Conservation (phyloP, 2,797 vertebrate genomes). For the Neoniphon sammara region DNA sequence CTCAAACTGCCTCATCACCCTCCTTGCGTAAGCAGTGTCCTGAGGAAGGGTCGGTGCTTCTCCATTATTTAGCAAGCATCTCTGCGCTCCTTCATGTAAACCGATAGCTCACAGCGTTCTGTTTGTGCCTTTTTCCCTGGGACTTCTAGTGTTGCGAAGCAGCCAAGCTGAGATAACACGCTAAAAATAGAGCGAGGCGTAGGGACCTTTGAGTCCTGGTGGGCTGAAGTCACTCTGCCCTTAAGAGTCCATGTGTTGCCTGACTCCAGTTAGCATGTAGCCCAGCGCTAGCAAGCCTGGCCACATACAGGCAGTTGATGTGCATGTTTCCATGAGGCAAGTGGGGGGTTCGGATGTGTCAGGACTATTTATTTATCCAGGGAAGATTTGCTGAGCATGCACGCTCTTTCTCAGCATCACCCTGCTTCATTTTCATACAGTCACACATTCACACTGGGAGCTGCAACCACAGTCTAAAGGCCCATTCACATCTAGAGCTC, state of each 20-base stretch:
- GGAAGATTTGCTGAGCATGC: no score
- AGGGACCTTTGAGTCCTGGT: conserved; percentile 37
- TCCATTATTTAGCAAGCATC: conserved; percentile 73
- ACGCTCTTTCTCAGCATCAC: no score
- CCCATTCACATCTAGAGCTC: no score
- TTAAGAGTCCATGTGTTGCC: conserved; percentile 31
- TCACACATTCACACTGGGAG: no score
- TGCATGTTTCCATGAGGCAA: neutral
- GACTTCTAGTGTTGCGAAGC: conserved; percentile 68
- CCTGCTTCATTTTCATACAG: no score
- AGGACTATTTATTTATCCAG: neutral
- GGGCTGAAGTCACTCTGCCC: conserved; percentile 42
- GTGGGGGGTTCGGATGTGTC: neutral
- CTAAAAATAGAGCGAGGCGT: conserved; percentile 72
- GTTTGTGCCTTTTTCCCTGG: conserved; percentile 60
- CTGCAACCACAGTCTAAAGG: no score
- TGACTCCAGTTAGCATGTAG: conserved; percentile 25
- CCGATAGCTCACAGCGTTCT: conserved; percentile 60
- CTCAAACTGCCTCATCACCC: neutral
- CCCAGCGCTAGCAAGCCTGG: neutral
- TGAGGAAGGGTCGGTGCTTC: conserved; percentile 44
- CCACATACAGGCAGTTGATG: neutral
- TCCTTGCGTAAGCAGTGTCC: conserved; percentile 16
- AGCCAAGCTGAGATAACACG: conserved; percentile 65
- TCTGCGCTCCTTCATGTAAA: conserved; percentile 68